Evolutionary conservation across 2,888 invertebrate genomes (phyloP).

Genomic region (Nasonovia ribisnigri): DNA sequence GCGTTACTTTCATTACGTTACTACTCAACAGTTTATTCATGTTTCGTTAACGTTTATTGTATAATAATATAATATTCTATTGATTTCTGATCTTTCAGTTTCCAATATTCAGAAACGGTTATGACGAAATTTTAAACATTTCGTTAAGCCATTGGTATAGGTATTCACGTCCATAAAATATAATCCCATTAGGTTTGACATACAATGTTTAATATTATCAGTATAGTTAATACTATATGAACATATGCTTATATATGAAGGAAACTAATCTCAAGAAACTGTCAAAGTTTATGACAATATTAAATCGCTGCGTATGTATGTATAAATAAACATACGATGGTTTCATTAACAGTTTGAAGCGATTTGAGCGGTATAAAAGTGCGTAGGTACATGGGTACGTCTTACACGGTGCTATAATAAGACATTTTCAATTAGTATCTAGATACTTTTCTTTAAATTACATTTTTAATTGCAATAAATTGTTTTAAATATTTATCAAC

Average conservation of each 20-base stretch:
- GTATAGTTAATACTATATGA: background rate
- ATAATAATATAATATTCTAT: background rate
- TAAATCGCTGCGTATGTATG: slow-evolving; percentile 8
- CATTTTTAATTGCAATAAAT: background rate
- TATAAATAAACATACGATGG: background rate
- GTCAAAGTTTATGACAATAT: slow-evolving; percentile 53
- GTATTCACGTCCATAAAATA: background rate
- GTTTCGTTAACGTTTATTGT: too few relatives aligned
- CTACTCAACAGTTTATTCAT: too few relatives aligned
- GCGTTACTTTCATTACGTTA: too few relatives aligned
- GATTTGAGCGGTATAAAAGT: slow-evolving; percentile 16
- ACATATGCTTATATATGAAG: background rate
- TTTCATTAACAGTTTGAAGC: slow-evolving; percentile 32
- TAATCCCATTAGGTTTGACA: slow-evolving; percentile 14
- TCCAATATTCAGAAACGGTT: background rate
- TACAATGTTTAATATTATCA: slow-evolving; percentile 32
- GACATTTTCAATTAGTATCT: too few relatives aligned
- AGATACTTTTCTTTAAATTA: too few relatives aligned
- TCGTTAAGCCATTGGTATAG: background rate
- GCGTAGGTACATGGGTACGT: background rate
- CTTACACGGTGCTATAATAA: too few relatives aligned
- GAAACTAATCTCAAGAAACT: slow-evolving; percentile 29
- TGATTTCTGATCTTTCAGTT: background rate
- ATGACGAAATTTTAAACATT: background rate
- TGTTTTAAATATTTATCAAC: background rate